Evolutionary conservation across 1,140 invertebrate genomes (phyloP), one percentile per base, ranked within the genome.

Genomic region (Leptopilina boulardi): DNA sequence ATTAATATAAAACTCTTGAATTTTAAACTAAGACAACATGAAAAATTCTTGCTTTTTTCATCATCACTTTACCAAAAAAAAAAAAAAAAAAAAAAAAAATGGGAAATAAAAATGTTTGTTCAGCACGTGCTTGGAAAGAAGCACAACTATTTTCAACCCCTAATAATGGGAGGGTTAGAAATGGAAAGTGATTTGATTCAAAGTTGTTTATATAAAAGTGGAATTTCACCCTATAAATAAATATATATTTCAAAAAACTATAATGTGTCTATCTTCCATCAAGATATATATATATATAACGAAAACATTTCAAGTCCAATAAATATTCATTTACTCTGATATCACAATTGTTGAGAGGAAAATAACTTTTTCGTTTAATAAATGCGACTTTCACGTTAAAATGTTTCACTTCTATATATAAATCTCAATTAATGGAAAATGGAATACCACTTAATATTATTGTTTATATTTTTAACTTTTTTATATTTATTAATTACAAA

Each of bases 141-240:
- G 18, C 5, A 23, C 23, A 66, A 66, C 23, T 26, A 26, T 66
- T 66, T 66, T 11, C n/a, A n/a, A 15, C 23, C 56, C 23, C 30
- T 30, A 15, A 26, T 66, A 15, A 26, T 66, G 15, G 56, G 23
- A 15, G 23, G 9, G 13, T 51, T 51, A 51, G 47, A 18, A 51
- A 51, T 51, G 1, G 47, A n/a, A 51, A 51, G 47, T 51, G 47
- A 66, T 66, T 66, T 66, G 56, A 66, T 66, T 66, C 23, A 13
- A 21, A 66, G 56, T 66, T 23, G 56, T 30, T 66, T 66, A 66
- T 66, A 10, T 15, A 23, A 13, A 3, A 66, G 19, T 38, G 10
- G 30, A 15, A 26, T 59, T 66, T 13, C 56, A 19, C 56, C 21
- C n/a, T n/a, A n/a, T n/a, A n/a, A n/a, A n/a, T n/a, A n/a, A n/a